Conservation (phyloP, 2,888 invertebrate genomes). For the Aleiodes alternator region DNA sequence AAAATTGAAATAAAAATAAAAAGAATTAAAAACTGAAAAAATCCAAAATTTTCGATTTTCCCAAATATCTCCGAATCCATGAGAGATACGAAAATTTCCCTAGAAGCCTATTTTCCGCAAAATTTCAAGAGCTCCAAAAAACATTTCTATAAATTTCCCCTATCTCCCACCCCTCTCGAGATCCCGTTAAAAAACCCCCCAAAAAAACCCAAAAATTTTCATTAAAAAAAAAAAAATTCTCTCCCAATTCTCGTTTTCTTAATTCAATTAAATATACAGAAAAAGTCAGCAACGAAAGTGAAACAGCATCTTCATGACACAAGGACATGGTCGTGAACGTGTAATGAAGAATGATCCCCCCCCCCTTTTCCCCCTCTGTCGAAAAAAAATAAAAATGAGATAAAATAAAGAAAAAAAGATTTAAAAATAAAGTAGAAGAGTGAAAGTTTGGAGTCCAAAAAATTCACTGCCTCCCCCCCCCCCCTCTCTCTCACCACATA, state of each 20-base stretch:
- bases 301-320: slow-evolving; percentile 7
- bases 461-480: slow-evolving; percentile 46
- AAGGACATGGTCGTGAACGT: slow-evolving; percentile 13
- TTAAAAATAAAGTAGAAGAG: slow-evolving; percentile 52
- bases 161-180: no score
- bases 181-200: background rate
- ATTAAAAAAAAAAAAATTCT: slow-evolving; percentile 10
- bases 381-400: slow-evolving; percentile 32
- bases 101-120: background rate
- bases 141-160: no score
- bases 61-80: background rate
- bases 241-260: background rate
- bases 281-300: slow-evolving; percentile 4
- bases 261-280: background rate
- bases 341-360: slow-evolving; percentile 2
- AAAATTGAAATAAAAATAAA: no score
- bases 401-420: slow-evolving; percentile 46
- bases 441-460: slow-evolving; percentile 60
- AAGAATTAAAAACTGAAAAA: no score
- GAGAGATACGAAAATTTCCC: background rate
- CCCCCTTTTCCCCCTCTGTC: background rate
- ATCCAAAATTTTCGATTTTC: no score
- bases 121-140: no score
- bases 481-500: slow-evolving; percentile 50
- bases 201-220: background rate